These are phyloP conservation scores for Pemphigus obesinymphae DNA, from an alignment of 1,140 invertebrate species.

Conservation along the genomic window DNA sequence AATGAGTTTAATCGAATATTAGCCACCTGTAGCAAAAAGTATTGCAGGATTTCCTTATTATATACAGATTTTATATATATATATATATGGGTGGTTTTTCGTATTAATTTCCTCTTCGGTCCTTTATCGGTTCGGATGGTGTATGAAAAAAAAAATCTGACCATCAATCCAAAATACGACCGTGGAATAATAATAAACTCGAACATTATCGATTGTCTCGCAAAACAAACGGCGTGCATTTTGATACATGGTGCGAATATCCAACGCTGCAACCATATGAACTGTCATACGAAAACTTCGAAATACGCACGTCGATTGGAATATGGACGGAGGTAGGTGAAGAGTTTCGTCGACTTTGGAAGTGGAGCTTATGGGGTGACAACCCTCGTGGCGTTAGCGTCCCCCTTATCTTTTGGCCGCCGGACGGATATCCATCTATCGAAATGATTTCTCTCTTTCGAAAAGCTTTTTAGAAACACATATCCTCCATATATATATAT, in stretches of 20 bases:
- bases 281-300: conserved; percentile 17
- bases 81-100: too few relatives aligned
- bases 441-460: background rate
- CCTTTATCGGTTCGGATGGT: too few relatives aligned
- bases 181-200: background rate
- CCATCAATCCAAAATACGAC: background rate
- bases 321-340: background rate
- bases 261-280: background rate
- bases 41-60: too few relatives aligned
- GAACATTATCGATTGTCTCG: background rate
- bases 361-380: conserved; percentile 27
- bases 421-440: conserved; percentile 27
- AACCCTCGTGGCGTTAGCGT: conserved; percentile 2
- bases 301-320: background rate
- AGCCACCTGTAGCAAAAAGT: too few relatives aligned
- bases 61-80: too few relatives aligned
- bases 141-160: conserved; percentile 2
- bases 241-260: background rate
- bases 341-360: conserved; percentile 16
- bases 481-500: background rate
- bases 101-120: too few relatives aligned
- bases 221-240: background rate
- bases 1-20: too few relatives aligned
- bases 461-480: conserved; percentile 35
- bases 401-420: background rate